Evolutionary conservation across 2,888 invertebrate species (phyloP), one percentile per base, ranked within the genome.

Genomic region (Orthosia cruda): DNA sequence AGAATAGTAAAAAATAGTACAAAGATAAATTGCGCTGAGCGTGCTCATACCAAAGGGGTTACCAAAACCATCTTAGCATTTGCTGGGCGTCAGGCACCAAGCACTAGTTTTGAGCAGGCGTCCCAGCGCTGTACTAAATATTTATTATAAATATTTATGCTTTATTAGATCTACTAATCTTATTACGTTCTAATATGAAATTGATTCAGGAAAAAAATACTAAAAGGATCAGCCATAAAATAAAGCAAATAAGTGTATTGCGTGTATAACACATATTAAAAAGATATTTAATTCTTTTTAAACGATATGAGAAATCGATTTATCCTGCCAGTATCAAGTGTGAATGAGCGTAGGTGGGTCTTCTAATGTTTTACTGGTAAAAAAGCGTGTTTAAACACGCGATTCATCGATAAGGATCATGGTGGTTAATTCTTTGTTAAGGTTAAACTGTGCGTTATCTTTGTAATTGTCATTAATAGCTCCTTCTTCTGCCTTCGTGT

Each of bases 201-300:
- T 11, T 20, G 5, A 32, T 32, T 50, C 13, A 20, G 20, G 16
- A 5, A 20, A 26, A 26, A 54, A 15, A 26, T 7, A 1, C 23
- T 9, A 32, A 68, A 32, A 52, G 1, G 11, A 7, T 26, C 26
- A 52, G 9, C 5, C 7, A 23, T 12, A 71, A 26, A 13, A 57
- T 15, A 63, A 23, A 61, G 3, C 3, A 74, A 74, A 74, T 74
- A 74, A 26, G 49, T 61, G 9, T 45, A 83, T 79, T 40, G 84
- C 84, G 84, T 83, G 84, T 26, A 15, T n/a, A 78, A 50, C n/a
- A 20, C 45, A 18, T 58, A 77, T 47, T 67, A 69, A 59, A 58
- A 40, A 45, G 0, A 49, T 64, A 78, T 52, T 32, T 50, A 13
- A 40, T 77, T 20, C 18, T 47, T 45, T 55, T 45, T 50, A 59